Evolutionary conservation across 2,888 invertebrate species (phyloP).

Genomic region (Cybosia mesomella): DNA sequence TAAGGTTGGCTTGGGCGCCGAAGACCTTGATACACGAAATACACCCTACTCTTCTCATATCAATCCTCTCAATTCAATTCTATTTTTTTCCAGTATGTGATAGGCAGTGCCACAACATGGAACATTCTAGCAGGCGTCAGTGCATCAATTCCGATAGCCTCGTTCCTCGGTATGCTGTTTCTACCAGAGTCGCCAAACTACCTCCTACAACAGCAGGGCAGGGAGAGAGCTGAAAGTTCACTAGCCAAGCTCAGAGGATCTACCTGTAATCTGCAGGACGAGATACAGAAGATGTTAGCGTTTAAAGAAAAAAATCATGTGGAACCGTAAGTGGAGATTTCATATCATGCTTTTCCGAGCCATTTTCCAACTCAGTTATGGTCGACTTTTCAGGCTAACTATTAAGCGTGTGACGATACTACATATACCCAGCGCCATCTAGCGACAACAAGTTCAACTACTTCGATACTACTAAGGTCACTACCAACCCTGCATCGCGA

Average conservation of each 20-base stretch:
- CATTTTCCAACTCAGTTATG: not conserved
- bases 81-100: constrained; percentile 81
- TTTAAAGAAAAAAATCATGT: constrained; percentile 89
- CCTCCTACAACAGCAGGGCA: constrained; percentile 87
- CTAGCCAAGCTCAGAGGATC: constrained; percentile 88
- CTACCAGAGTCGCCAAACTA: constrained; percentile 92
- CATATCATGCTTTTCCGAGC: not conserved
- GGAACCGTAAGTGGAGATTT: constrained; percentile 74
- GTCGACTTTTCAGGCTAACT: no score
- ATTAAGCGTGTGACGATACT: no score
- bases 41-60: no score
- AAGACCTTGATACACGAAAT: no score
- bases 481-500: no score
- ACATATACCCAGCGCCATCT: no score
- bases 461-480: no score
- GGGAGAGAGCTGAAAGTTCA: constrained; percentile 87
- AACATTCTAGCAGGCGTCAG: constrained; percentile 88
- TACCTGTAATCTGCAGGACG: constrained; percentile 88
- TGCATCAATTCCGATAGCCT: constrained; percentile 87
- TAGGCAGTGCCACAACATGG: constrained; percentile 89
- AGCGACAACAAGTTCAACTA: no score
- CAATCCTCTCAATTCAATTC: no score
- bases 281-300: constrained; percentile 87
- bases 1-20: no score
- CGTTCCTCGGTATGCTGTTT: constrained; percentile 87